Evolutionary conservation across 2,888 invertebrate genomes (phyloP).

Genomic region (Polydesmus complanatus): DNA sequence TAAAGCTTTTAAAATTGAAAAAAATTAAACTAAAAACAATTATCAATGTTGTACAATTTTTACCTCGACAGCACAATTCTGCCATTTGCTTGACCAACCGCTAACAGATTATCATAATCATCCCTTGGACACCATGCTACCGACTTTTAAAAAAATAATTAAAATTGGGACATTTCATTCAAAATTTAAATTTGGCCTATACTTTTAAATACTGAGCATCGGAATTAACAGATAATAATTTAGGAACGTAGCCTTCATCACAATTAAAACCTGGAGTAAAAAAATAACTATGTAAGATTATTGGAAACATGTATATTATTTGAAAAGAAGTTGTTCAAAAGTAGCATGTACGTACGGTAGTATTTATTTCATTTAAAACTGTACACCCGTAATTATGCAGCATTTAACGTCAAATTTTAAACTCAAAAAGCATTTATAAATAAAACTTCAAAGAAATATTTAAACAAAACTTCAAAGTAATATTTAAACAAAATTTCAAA

Average conservation of each 20-base stretch:
- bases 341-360: no score
- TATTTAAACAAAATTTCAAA: no score
- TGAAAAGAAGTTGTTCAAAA: constrained; percentile 3
- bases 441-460: no score
- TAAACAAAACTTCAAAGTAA: no score
- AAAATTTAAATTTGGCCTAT: constrained; percentile 6
- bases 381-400: constrained; percentile 39
- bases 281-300: no score
- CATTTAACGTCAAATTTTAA: constrained; percentile 42
- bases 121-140: constrained; percentile 69
- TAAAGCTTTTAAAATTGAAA: constrained; percentile 26
- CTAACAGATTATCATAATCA: constrained; percentile 62
- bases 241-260: constrained; percentile 53
- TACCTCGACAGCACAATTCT: constrained; percentile 56
- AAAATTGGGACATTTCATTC: background rate
- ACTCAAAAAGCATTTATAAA: no score
- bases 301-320: no score
- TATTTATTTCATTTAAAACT: no score
- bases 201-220: constrained; percentile 60
- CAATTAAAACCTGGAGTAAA: constrained; percentile 28
- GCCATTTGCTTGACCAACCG: constrained; percentile 80
- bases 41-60: constrained; percentile 6
- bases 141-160: constrained; percentile 37
- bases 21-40: constrained; percentile 5
- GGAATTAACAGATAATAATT: constrained; percentile 55